Evolutionary conservation across 2,888 invertebrate species (phyloP), one percentile per base, ranked within the genome.

Genomic region (Hypolimnas misippus): DNA sequence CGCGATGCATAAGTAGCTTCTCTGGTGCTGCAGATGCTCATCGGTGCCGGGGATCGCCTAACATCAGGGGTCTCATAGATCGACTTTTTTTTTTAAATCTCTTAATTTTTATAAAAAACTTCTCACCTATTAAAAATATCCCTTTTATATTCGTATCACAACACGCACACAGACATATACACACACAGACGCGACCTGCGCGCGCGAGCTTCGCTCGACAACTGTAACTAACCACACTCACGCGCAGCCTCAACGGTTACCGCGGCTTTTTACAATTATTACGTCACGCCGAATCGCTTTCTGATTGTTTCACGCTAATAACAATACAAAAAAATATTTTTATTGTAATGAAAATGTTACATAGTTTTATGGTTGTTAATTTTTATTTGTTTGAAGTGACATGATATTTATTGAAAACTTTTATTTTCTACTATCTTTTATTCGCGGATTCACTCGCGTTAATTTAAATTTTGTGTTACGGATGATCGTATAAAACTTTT

Each of bases 141-240:
- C 40, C 46, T 61, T 25, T 29, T 49, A 44, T 25, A 53, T 2
- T 50, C 38, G 50, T 55, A 50, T 17, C 62, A 58, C 42, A 57
- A 57, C 66, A 66, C 63, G 57, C 38, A 58, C 54, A 63, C 63
- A 53, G 29, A 14, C 40, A 63, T 51, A 60, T 31, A 55, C 58
- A 58, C 63, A 63, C 54, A 55, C 42, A 38, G n/a, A 50, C 63
- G 55, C 54, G n/a, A 53, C 40, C 52, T 44, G 40, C 63, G 61
- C 66, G 53, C 50, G 51, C 40, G 61, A 61, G 61, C 57, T 66
- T 61, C 31, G 61, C 40, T 53, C 42, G 64, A 52, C 46, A 58
- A 66, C 66, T 66, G 66, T 46, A 61, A 40, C 51, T 17, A 25
- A 16, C 19, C 14, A 1, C 42, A 61, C 66, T 63, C 58, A 35